Conservation (phyloP, 2,888 invertebrate genomes). For the Branchipolynoe longqiensis region DNA sequence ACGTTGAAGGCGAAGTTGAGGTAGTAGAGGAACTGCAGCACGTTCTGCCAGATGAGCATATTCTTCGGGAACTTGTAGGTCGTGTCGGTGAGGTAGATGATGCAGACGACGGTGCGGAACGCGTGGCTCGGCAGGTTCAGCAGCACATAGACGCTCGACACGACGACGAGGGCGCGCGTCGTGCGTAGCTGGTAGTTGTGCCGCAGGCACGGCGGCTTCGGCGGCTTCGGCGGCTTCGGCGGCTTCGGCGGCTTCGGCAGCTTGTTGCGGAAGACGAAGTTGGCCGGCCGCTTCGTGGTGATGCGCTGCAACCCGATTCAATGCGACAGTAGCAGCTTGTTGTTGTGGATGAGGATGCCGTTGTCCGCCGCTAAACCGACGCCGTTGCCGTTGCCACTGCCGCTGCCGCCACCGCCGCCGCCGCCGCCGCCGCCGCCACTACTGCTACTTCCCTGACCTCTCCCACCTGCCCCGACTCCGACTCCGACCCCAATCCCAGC, state of each 20-base stretch:
- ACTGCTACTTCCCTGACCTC: not conserved
- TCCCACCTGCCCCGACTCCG: not conserved
- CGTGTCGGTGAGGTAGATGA: conserved; percentile 62
- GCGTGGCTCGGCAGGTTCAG: conserved; percentile 68
- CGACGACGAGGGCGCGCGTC: conserved; percentile 67
- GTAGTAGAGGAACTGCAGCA: conserved; percentile 67
- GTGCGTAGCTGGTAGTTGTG: conserved; percentile 67
- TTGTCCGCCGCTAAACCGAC: not conserved
- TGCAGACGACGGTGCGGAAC: conserved; percentile 65
- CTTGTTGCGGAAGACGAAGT: not conserved
- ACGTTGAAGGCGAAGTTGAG: conserved; percentile 67
- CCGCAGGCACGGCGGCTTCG: conserved; percentile 62
- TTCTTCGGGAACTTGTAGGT: conserved; percentile 55
- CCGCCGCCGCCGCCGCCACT: not conserved
- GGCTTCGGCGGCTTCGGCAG: conserved; percentile 60
- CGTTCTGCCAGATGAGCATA: conserved; percentile 64
- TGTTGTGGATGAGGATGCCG: too few relatives aligned
- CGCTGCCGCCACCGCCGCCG: not conserved
- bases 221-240: conserved; percentile 52
- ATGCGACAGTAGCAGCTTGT: too few relatives aligned
- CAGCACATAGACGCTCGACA: conserved; percentile 66
- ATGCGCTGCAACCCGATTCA: not conserved
- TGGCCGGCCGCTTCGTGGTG: not conserved
- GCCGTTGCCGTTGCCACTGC: not conserved
- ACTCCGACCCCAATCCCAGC: not conserved